Conservation (phyloP, 2,113 vertebrate species). For the Rhodinocichla rosea region DNA sequence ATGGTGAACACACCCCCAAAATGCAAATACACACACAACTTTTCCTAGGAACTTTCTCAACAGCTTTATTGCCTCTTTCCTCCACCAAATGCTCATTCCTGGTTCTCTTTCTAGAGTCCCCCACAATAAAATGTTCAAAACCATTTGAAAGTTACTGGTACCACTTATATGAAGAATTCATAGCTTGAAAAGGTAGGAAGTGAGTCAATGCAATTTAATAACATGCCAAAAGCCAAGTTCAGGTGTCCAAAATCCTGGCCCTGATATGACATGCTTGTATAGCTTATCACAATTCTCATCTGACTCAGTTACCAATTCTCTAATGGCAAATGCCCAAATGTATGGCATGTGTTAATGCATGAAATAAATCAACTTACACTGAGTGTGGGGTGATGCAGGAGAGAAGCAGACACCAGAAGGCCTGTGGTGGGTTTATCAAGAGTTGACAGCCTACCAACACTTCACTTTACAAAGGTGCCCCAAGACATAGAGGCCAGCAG, state of each 20-base stretch:
- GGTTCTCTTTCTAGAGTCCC: neutral
- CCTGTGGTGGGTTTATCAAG: neutral
- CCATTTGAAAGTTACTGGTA: neutral
- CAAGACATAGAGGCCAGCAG: neutral
- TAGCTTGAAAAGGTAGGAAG: neutral
- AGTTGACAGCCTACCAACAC: neutral
- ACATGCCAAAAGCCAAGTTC: neutral
- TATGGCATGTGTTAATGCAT: neutral
- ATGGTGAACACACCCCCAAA: fast-evolving
- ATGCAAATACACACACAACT: neutral
- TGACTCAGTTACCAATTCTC: neutral
- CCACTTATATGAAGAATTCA: neutral
- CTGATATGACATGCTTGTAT: neutral
- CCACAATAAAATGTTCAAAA: neutral
- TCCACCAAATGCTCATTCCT: neutral
- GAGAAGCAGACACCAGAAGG: neutral
- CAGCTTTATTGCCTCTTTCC: neutral
- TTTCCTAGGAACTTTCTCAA: neutral
- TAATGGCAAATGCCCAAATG: neutral
- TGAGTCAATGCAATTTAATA: neutral
- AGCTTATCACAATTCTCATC: neutral
- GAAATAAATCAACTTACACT: neutral
- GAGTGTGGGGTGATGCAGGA: fast-evolving
- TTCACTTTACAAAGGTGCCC: neutral
- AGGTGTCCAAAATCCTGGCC: neutral